Evolutionary conservation across 2,113 vertebrate genomes (phyloP).

Genomic region (Columbina picui): DNA sequence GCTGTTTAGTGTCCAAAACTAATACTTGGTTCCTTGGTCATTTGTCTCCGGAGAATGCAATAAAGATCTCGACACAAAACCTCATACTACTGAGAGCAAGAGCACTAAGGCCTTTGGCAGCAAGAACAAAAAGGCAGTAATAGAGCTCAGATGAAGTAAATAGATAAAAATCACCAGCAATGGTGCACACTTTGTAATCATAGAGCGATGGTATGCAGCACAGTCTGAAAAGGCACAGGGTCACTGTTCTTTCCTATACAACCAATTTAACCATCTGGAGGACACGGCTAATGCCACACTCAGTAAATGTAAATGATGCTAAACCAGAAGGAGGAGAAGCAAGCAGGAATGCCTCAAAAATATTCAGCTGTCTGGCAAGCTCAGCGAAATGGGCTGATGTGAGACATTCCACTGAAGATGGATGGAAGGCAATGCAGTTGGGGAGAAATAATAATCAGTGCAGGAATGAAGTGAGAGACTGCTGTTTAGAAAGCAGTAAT

Average conservation of each 20-base stretch:
- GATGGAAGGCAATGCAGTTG: slow-evolving; percentile 46
- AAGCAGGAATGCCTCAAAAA: slow-evolving; percentile 28
- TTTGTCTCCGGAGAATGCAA: background rate
- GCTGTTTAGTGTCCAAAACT: background rate
- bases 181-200: background rate
- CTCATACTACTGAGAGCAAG: background rate
- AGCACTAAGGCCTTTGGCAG: background rate
- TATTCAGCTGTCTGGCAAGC: slow-evolving; percentile 23
- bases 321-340: slow-evolving; percentile 1
- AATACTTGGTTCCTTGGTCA: background rate
- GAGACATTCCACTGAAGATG: slow-evolving; percentile 49
- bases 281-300: background rate
- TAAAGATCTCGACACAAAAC: background rate
- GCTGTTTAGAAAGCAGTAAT: slow-evolving; percentile 65
- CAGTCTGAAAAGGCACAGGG: background rate
- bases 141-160: background rate
- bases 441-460: slow-evolving; percentile 61
- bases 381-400: background rate
- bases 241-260: background rate
- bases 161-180: background rate
- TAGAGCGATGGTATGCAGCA: background rate
- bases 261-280: background rate
- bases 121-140: background rate
- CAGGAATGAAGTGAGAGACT: slow-evolving; percentile 55
- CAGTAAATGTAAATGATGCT: background rate